These are phyloP conservation scores for Drosophila buzzatii DNA, from an alignment of 2,888 invertebrate species.

Conservation along the genomic window DNA sequence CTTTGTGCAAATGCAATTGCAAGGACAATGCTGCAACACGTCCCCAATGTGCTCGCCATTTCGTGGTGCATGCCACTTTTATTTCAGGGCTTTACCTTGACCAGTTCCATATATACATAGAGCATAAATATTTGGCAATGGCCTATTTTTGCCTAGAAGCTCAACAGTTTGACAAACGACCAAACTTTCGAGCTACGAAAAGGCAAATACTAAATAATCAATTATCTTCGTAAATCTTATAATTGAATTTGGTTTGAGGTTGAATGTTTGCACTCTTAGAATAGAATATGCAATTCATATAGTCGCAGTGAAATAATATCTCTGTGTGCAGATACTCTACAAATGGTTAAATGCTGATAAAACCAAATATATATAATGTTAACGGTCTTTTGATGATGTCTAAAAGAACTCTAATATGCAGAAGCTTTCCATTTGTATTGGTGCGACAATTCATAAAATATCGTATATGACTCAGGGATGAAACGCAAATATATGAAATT, in stretches of 20 bases:
- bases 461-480: background rate
- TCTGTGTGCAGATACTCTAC: background rate
- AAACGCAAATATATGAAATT: conserved; percentile 1
- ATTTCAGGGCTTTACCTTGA: conserved; percentile 50
- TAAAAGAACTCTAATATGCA: no score
- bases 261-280: background rate
- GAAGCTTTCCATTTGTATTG: no score
- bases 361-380: no score
- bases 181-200: conserved; percentile 16
- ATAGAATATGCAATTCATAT: conserved; percentile 6
- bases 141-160: conserved; percentile 3
- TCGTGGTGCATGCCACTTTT: conserved; percentile 9
- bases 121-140: background rate
- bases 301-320: conserved; percentile 37
- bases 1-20: conserved; percentile 37
- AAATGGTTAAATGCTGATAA: background rate
- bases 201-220: conserved; percentile 46
- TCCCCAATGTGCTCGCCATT: conserved; percentile 32
- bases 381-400: no score
- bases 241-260: conserved; percentile 61
- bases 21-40: conserved; percentile 55
- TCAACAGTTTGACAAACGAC: conserved; percentile 44
- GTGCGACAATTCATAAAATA: no score
- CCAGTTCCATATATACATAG: background rate
- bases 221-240: conserved; percentile 60